phyloP scores from a whole-genome alignment of 1,140 invertebrate genomes.

The Papilio polyxenes region DNA sequence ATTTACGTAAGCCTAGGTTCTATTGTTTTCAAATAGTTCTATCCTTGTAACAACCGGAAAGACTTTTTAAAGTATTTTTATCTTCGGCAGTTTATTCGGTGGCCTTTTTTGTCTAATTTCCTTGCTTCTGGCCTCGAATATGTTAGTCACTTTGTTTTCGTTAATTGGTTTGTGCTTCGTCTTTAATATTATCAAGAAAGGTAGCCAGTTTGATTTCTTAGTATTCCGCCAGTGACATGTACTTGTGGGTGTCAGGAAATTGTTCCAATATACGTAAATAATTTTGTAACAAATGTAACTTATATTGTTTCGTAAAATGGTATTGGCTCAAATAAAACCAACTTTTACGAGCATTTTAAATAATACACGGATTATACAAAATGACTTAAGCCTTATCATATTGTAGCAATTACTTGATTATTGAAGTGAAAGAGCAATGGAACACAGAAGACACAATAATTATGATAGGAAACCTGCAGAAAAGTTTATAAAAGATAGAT shows the following conservation, averaged over 20 bases:
- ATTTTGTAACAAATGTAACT: neutral
- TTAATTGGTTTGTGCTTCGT: neutral
- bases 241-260: neutral
- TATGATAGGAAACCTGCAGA: no score
- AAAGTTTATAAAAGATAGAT: no score
- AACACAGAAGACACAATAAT: no score
- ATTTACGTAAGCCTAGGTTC: neutral
- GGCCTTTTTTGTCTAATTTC: conserved; percentile 13
- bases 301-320: no score
- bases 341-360: no score
- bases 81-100: neutral
- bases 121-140: neutral
- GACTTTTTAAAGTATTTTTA: neutral
- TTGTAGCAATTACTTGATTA: no score
- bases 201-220: no score
- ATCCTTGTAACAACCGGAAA: neutral
- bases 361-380: no score
- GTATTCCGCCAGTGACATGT: neutral
- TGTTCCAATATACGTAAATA: neutral
- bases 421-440: no score
- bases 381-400: no score
- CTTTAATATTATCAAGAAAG: neutral
- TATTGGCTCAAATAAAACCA: no score
- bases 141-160: neutral
- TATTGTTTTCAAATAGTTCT: neutral